Evolutionary conservation across 2,113 vertebrate species (phyloP), one percentile per base, ranked within the genome.

Genomic region (Brachionichthys hirsutus): DNA sequence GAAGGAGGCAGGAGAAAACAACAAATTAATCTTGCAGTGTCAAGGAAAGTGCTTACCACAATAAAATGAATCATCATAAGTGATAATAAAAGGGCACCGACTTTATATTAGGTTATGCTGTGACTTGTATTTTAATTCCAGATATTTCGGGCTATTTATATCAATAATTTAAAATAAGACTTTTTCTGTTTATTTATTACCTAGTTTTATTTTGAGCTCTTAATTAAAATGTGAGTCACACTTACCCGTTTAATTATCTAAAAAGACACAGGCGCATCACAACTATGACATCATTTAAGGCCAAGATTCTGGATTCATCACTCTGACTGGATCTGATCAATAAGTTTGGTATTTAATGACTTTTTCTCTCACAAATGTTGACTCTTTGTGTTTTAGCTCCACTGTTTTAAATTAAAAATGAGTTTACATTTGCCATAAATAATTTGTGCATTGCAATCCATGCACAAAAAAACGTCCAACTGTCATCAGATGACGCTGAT

Each of bases 391-490:
- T 60, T 67, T 54, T 61, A 49, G 71, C 69, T 69, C 50, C 13
- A 3, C 15, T 24, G 42, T 16, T 57, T 70, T 84, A 66, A 82
- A 80, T 82, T 57, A 80, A 73, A 83, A 71, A 85, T 79, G 61
- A 13, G 22, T 62, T 81, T 81, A 82, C 65, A 81, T 71, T 70
- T 20, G 54, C 58, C 63, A 80, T 89, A 15, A 86, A 89, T 88
- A 67, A 89, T 88, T 80, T 51, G 55, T 79, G 54, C 6, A 5
- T 67, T 75, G 67, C 81, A 88, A 87, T 84, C 81, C 80, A 87
- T 84, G 84, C 78, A 89, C n/a, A n/a, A n/a, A 85, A 79, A 87
- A 85, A 82, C 68, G 55, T 77, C 83, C 82, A 86, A 77, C 85
- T 88, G 85, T 73, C 73, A 64, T 66, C 72, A 82, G 79, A 86